Evolutionary conservation across 2,888 invertebrate species (phyloP).

Genomic region (Idaea aversata): DNA sequence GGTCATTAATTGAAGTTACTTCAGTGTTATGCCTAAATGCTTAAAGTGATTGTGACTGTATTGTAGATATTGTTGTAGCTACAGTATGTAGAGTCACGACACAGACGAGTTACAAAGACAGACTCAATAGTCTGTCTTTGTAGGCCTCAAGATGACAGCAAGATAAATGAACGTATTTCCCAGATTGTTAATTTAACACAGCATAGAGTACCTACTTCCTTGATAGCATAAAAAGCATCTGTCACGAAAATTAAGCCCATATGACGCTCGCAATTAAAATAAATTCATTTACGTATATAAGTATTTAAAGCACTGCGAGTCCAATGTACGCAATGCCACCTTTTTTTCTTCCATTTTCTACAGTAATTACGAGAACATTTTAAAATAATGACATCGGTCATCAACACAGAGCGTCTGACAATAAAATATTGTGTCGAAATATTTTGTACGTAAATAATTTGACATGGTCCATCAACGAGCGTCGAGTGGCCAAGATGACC

Average conservation of each 20-base stretch:
- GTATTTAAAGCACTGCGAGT: not conserved
- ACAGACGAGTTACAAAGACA: no score
- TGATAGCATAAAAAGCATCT: not conserved
- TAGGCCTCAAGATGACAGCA: not conserved
- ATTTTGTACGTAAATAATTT: constrained; percentile 49
- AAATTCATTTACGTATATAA: constrained; percentile 8
- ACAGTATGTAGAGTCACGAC: no score
- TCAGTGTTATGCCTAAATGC: not conserved
- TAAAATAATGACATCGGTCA: constrained; percentile 33
- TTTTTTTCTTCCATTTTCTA: constrained; percentile 31
- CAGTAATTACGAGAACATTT: constrained; percentile 29
- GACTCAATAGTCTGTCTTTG: not conserved
- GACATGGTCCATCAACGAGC: constrained; percentile 54
- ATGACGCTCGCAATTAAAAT: constrained; percentile 7
- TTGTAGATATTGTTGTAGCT: no score
- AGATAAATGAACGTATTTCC: not conserved
- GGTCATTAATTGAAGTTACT: not conserved
- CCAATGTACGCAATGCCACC: constrained; percentile 8
- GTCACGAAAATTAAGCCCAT: not conserved
- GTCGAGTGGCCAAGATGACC: constrained; percentile 58
- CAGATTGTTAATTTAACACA: not conserved
- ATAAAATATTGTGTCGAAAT: constrained; percentile 30
- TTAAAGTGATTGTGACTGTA: no score
- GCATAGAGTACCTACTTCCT: not conserved
- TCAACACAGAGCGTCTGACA: constrained; percentile 20